Percentiles rank a stretch among this genome's conserved stretches.
Evolutionary conservation across 1,140 invertebrate genomes (phyloP).

Genomic region (Rhizoglyphus robini): DNA sequence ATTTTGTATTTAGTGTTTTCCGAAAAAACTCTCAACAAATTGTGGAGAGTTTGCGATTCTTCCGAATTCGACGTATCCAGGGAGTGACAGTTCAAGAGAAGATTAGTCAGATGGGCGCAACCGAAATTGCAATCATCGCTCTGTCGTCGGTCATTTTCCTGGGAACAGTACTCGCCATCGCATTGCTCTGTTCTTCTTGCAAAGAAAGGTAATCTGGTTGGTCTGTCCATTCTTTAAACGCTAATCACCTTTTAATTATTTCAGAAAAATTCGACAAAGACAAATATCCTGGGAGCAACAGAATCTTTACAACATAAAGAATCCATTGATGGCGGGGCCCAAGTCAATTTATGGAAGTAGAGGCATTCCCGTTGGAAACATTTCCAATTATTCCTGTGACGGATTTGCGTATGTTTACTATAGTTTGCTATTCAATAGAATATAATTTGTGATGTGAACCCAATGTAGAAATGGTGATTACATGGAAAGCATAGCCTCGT

Average conservation of each 20-base stretch:
- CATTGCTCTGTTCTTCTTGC: conserved; percentile 28
- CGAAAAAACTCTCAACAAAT: conserved; percentile 42
- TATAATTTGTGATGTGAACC: neutral
- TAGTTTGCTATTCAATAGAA: neutral
- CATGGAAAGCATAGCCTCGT: conserved; percentile 21
- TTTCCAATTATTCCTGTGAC: conserved; percentile 27
- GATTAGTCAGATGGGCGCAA: conserved; percentile 47
- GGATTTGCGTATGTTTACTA: conserved; percentile 16
- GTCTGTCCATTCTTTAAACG: too few species aligned
- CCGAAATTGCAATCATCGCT: conserved; percentile 61
- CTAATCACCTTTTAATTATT: neutral
- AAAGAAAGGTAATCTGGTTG: conserved; percentile 28
- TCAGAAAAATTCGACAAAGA: conserved; percentile 27
- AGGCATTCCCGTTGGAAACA: conserved; percentile 26
- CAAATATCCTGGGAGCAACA: conserved; percentile 30
- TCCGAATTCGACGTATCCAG: conserved; percentile 37
- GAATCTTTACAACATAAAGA: conserved; percentile 28
- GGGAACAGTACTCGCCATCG: conserved; percentile 56
- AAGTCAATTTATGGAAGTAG: conserved; percentile 27
- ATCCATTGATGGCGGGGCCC: conserved; percentile 27
- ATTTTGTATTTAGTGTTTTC: conserved; percentile 47
- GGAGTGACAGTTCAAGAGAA: conserved; percentile 34
- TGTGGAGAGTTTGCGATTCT: conserved; percentile 42
- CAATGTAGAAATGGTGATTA: conserved; percentile 22
- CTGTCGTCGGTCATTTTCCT: conserved; percentile 60